phyloP scores from a whole-genome alignment of 2,113 vertebrate genomes.

The Blennius ocellaris region DNA sequence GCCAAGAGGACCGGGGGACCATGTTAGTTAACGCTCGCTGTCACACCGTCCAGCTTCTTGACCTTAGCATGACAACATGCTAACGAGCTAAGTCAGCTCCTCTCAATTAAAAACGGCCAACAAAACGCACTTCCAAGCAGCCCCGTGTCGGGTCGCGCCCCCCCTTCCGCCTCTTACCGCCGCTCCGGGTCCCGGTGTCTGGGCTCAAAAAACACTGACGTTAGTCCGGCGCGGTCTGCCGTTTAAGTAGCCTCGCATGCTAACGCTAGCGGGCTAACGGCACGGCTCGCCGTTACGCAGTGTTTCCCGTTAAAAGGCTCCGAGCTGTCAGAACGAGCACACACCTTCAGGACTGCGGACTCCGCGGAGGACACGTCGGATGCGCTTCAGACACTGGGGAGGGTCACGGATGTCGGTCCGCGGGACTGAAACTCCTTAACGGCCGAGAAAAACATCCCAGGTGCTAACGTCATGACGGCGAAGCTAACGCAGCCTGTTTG shows the following conservation, averaged over 20 bases:
- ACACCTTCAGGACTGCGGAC: constrained; percentile 36
- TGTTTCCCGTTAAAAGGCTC: constrained; percentile 26
- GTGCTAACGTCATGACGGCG: constrained; percentile 59
- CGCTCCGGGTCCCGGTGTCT: too few relatives aligned
- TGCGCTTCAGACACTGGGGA: not conserved
- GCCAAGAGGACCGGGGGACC: not conserved
- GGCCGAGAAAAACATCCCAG: constrained; percentile 56
- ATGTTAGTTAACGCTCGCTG: constrained; percentile 58
- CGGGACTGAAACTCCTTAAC: constrained; percentile 39
- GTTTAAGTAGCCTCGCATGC: constrained; percentile 48
- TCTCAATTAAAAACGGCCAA: constrained; percentile 11
- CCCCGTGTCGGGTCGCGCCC: too few relatives aligned
- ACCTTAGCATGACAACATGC: constrained; percentile 78
- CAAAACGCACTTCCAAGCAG: too few relatives aligned
- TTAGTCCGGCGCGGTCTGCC: constrained; percentile 21
- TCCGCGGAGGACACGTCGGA: not conserved
- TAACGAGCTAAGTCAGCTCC: constrained; percentile 34
- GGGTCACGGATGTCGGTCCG: constrained; percentile 28
- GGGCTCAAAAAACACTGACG: not conserved
- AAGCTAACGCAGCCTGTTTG: constrained; percentile 55
- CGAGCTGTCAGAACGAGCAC: constrained; percentile 45
- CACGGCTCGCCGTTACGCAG: constrained; percentile 61
- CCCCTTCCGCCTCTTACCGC: too few relatives aligned
- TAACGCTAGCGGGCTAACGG: constrained; percentile 61
- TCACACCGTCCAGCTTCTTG: constrained; percentile 71